Percentiles rank a stretch among this genome's conserved stretches.
Conservation (phyloP, 2,888 invertebrate genomes). For the Pyrrhia umbra region DNA sequence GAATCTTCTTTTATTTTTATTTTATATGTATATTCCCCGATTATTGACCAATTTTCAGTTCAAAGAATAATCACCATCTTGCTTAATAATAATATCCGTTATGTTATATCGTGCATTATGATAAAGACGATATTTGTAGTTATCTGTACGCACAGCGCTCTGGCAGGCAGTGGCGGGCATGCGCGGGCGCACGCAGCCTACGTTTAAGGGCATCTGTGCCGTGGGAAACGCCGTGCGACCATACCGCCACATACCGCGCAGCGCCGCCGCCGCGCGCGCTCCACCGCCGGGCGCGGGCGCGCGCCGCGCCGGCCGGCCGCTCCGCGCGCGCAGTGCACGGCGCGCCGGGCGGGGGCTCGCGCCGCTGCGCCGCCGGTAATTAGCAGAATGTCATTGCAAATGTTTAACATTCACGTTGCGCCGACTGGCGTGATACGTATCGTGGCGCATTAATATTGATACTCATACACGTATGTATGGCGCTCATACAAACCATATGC, state of each 20-base stretch:
- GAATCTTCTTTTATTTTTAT: too few relatives aligned
- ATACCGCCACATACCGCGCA: conserved; percentile 61
- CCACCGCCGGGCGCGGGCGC: background rate
- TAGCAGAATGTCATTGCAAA: conserved; percentile 73
- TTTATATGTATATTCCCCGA: too few relatives aligned
- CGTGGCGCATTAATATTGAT: conserved; percentile 74
- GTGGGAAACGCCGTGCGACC: conserved; percentile 80
- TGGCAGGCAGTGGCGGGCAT: conserved; percentile 42
- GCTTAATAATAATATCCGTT: too few relatives aligned
- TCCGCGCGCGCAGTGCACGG: too few relatives aligned
- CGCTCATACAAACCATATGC: conserved; percentile 49
- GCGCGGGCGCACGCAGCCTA: conserved; percentile 63
- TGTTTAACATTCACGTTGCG: conserved; percentile 74
- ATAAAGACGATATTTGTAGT: conserved; percentile 45
- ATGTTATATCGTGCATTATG: too few relatives aligned
- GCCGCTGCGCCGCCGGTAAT: conserved; percentile 52
- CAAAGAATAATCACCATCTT: too few relatives aligned
- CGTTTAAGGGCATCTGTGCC: conserved; percentile 85
- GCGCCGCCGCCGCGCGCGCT: conserved; percentile 21
- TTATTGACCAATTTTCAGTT: too few relatives aligned
- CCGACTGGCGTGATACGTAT: conserved; percentile 72
- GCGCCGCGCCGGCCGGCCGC: too few relatives aligned
- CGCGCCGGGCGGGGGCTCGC: background rate
- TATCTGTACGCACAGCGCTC: conserved; percentile 49
- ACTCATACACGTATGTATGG: conserved; percentile 48